Evolutionary conservation across 2,888 invertebrate genomes (phyloP).

Genomic region (Stenurella melanura): DNA sequence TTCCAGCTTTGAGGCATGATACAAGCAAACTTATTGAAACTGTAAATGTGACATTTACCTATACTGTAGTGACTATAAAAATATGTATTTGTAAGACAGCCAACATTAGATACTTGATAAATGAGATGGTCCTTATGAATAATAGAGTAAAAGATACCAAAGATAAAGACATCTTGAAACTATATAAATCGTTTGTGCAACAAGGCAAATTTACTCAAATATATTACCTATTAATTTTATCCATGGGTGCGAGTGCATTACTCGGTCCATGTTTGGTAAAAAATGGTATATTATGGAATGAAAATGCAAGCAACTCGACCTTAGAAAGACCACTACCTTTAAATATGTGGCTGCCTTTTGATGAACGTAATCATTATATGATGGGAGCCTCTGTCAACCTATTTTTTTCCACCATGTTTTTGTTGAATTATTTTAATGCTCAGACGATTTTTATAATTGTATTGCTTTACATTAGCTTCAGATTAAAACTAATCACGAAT

Average conservation of each 20-base stretch:
- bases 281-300: not conserved
- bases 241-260: not conserved
- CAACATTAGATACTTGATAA: not conserved
- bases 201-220: not conserved
- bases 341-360: not conserved
- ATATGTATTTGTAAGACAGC: not conserved
- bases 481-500: not conserved
- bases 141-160: too few species aligned
- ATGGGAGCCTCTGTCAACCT: not conserved
- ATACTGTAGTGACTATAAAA: not conserved
- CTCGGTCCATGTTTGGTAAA: not conserved
- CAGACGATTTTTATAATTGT: not conserved
- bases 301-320: not conserved
- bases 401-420: not conserved
- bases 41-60: not conserved
- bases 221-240: not conserved
- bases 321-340: not conserved
- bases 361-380: not conserved
- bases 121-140: too few species aligned
- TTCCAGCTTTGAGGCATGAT: not conserved
- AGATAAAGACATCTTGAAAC: too few species aligned
- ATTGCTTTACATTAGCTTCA: not conserved
- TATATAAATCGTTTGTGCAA: too few species aligned
- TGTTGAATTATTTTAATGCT: not conserved
- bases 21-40: slow-evolving; percentile 8